Evolutionary conservation across 2,888 invertebrate species (phyloP).

Genomic region (Steromphala cineraria): DNA sequence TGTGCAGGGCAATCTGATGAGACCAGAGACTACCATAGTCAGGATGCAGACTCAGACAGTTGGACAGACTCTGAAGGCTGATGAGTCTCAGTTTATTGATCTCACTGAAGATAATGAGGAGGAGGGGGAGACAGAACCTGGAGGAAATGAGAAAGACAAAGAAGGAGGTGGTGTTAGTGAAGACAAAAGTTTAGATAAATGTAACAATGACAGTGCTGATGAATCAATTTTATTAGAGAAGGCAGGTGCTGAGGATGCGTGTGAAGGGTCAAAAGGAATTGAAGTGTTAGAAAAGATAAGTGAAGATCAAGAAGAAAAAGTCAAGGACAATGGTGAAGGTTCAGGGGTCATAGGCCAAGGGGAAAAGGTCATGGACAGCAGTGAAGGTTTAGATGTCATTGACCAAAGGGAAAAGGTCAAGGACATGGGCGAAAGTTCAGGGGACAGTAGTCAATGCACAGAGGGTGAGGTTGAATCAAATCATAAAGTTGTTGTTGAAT

Average conservation of each 20-base stretch:
- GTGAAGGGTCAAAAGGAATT: not conserved
- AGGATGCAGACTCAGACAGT: not conserved
- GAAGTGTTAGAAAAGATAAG: not conserved
- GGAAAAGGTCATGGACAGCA: not conserved
- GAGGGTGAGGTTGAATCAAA: too few species aligned
- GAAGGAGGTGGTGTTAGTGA: not conserved
- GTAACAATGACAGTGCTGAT: not conserved
- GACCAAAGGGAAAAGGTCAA: conserved; percentile 9
- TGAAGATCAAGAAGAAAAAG: not conserved
- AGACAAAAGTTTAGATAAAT: not conserved
- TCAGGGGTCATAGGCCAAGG: not conserved
- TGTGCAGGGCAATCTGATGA: conserved; percentile 1
- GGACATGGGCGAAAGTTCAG: conserved; percentile 38
- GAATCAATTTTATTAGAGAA: not conserved
- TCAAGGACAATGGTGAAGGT: not conserved
- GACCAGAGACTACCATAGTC: not conserved
- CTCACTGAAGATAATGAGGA: not conserved
- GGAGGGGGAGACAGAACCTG: not conserved
- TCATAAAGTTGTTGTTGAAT: too few species aligned
- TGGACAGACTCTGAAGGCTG: not conserved
- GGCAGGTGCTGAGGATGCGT: not conserved
- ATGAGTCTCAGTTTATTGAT: not conserved
- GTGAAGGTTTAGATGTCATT: conserved; percentile 41
- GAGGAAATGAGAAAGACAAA: not conserved
- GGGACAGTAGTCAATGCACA: conserved; percentile 28